phyloP scores from a whole-genome alignment of 2,888 invertebrate genomes.

The Tenthredo scrophulariae region DNA sequence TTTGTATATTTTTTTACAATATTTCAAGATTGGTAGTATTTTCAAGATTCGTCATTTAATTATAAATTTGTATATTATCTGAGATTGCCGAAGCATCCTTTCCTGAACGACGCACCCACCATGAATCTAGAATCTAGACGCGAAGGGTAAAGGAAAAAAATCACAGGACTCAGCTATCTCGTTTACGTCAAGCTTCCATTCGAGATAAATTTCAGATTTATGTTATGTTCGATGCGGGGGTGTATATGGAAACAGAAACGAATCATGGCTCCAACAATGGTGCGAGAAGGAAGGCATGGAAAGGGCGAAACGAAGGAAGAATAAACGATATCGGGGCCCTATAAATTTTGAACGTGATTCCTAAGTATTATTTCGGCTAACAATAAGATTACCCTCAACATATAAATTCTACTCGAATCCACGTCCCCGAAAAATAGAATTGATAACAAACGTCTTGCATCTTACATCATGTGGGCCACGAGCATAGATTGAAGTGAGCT shows the following conservation, averaged over 20 bases:
- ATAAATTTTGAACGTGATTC: neutral
- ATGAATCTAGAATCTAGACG: neutral
- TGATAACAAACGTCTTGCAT: neutral
- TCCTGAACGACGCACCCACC: neutral
- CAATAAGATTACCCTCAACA: neutral
- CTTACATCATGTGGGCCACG: too few relatives aligned
- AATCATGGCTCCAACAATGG: neutral
- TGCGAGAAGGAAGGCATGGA: neutral
- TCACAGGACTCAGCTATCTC: constrained; percentile 3
- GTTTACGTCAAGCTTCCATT: neutral
- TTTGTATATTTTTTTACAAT: neutral
- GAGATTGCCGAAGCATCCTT: neutral
- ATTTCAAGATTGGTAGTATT: too few relatives aligned
- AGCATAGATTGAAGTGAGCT: too few relatives aligned
- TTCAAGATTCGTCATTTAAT: too few relatives aligned
- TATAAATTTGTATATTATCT: too few relatives aligned
- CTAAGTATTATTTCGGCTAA: constrained; percentile 3
- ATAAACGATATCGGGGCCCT: neutral
- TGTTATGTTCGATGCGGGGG: neutral
- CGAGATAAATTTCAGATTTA: constrained; percentile 39
- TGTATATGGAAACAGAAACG: constrained; percentile 21
- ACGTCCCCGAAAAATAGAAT: neutral
- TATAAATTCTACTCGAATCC: neutral
- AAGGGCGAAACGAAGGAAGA: neutral
- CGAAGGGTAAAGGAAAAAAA: constrained; percentile 7